Percentiles rank a stretch among this genome's conserved stretches.
Evolutionary conservation across 2,888 invertebrate species (phyloP).

Genomic region (Drosophila nigricruria): DNA sequence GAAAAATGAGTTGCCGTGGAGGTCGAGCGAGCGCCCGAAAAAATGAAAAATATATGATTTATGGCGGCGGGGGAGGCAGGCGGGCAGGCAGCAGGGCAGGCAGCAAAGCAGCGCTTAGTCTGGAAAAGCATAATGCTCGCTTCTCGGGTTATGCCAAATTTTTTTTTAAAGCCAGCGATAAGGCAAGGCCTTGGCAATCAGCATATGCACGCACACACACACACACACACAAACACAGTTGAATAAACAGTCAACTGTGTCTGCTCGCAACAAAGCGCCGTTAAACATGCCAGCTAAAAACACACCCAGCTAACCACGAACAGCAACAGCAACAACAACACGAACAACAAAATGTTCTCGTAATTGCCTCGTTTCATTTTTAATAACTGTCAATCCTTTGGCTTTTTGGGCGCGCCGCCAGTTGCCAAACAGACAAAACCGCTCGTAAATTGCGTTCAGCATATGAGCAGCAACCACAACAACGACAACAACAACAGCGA

Average conservation of each 20-base stretch:
- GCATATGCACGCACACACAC: conserved; percentile 64
- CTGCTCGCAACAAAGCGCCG: conserved; percentile 61
- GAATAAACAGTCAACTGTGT: conserved; percentile 51
- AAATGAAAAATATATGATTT: conserved; percentile 66
- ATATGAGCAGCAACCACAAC: conserved; percentile 51
- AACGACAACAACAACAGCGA: conserved; percentile 5
- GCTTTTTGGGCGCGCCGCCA: conserved; percentile 70
- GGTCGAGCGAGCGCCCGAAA: conserved; percentile 15
- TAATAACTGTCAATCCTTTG: conserved; percentile 80
- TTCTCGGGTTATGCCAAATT: conserved; percentile 47
- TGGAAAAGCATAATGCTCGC: conserved; percentile 39
- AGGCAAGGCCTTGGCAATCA: conserved; percentile 64
- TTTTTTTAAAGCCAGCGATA: conserved; percentile 53
- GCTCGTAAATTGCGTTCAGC: conserved; percentile 66
- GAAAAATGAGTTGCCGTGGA: conserved; percentile 56
- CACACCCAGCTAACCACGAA: conserved; percentile 61
- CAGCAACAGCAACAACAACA: conserved; percentile 16
- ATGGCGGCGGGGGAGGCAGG: conserved; percentile 22
- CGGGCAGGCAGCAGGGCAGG: neutral
- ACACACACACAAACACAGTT: conserved; percentile 4
- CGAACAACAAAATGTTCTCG: conserved; percentile 55
- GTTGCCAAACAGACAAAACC: conserved; percentile 66
- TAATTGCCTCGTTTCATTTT: conserved; percentile 79
- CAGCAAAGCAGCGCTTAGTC: conserved; percentile 24
- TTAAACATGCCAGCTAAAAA: conserved; percentile 74